These are phyloP conservation scores for Drosophila ustulata DNA, from an alignment of 2,888 invertebrate species.

Conservation along the genomic window DNA sequence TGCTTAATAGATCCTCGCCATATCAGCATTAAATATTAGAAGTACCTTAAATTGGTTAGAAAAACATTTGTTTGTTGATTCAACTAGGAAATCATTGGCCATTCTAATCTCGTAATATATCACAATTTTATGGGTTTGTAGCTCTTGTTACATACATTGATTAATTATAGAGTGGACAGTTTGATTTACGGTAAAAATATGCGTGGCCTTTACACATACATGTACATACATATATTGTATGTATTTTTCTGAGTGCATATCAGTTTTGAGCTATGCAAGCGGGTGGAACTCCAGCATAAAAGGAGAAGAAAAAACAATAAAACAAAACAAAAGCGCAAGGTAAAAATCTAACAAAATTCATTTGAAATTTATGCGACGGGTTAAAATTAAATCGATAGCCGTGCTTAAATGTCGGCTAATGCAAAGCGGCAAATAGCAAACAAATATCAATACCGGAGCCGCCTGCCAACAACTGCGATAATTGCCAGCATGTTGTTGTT, in stretches of 20 bases:
- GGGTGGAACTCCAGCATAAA: slow-evolving; percentile 43
- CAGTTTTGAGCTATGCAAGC: slow-evolving; percentile 32
- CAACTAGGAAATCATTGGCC: too few relatives aligned
- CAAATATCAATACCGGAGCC: slow-evolving; percentile 64
- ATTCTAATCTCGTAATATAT: background rate
- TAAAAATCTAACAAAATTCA: slow-evolving; percentile 45
- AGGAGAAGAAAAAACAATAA: background rate
- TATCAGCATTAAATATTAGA: too few relatives aligned
- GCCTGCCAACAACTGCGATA: slow-evolving; percentile 76
- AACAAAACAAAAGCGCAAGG: slow-evolving; percentile 4
- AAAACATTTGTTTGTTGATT: too few relatives aligned
- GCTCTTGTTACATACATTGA: background rate
- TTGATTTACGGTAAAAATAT: background rate
- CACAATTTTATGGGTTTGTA: background rate
- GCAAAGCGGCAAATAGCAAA: slow-evolving; percentile 76
- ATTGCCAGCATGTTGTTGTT: slow-evolving; percentile 58
- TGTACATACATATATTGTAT: background rate
- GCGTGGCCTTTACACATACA: background rate
- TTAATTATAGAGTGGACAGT: background rate
- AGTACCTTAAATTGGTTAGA: too few relatives aligned
- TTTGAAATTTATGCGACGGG: slow-evolving; percentile 66
- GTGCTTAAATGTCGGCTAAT: slow-evolving; percentile 79
- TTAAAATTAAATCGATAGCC: slow-evolving; percentile 77
- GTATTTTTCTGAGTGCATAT: slow-evolving; percentile 35
- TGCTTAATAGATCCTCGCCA: too few relatives aligned